Percentiles rank a stretch among this genome's conserved stretches.
Conservation (phyloP, 2,888 invertebrate genomes). For the Xylophagus ater region DNA sequence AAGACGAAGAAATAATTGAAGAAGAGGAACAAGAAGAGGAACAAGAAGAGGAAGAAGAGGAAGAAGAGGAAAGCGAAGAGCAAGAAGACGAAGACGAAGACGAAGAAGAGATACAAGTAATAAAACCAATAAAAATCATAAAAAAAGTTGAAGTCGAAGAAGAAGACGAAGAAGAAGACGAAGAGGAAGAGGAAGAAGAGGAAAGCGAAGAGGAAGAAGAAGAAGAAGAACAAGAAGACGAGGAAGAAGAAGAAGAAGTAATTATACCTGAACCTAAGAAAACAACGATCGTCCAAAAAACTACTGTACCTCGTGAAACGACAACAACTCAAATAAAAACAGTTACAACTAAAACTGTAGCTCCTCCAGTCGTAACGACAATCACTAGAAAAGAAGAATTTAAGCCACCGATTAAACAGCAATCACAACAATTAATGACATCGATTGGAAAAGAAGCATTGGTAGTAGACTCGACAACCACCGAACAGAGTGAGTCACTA, state of each 20-base stretch:
- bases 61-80: background rate
- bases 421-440: constrained; percentile 3
- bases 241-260: constrained; percentile 4
- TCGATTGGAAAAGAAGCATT: constrained; percentile 1
- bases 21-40: constrained; percentile 15
- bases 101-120: constrained; percentile 8
- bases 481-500: constrained; percentile 60
- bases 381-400: constrained; percentile 5
- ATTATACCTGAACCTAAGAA: background rate
- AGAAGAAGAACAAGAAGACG: constrained; percentile 16
- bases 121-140: constrained; percentile 7
- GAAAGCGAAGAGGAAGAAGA: constrained; percentile 16
- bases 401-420: constrained; percentile 12
- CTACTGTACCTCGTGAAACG: constrained; percentile 1
- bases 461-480: constrained; percentile 16
- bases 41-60: background rate
- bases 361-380: constrained; percentile 4
- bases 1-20: constrained; percentile 37
- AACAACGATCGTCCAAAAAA: no score
- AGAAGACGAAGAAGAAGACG: constrained; percentile 32
- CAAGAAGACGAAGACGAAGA: constrained; percentile 9
- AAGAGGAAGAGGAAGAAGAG: constrained; percentile 28
- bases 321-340: constrained; percentile 12
- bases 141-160: constrained; percentile 9
- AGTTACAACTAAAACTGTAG: constrained; percentile 12